Evolutionary conservation across 2,888 invertebrate genomes (phyloP).

Genomic region (Panzeria rudis): DNA sequence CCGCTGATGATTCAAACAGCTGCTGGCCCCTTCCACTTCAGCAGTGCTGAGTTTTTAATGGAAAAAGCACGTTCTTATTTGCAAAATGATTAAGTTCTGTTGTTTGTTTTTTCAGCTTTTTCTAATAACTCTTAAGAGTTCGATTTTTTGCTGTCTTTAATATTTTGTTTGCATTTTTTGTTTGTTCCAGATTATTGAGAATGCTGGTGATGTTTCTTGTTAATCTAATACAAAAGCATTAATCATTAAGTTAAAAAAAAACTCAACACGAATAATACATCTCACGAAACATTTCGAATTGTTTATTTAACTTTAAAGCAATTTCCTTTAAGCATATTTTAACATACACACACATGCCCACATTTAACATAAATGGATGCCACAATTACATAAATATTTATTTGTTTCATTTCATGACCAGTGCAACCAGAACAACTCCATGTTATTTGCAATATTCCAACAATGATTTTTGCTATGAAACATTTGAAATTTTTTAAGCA

Average conservation of each 20-base stretch:
- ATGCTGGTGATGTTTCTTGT: constrained; percentile 2
- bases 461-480: not conserved
- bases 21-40: not conserved
- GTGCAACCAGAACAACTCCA: not conserved
- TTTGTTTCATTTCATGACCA: not conserved
- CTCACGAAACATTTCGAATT: not conserved
- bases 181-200: not conserved
- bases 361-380: not conserved
- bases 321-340: constrained; percentile 4
- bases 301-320: constrained; percentile 31
- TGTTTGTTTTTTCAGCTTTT: constrained; percentile 25
- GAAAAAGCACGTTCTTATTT: constrained; percentile 58
- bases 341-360: too few species aligned
- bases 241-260: constrained; percentile 31
- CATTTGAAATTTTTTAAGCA: too few species aligned
- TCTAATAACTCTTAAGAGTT: constrained; percentile 44
- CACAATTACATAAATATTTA: not conserved
- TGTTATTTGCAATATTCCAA: not conserved
- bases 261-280: not conserved
- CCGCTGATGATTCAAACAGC: not conserved
- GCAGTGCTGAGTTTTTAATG: constrained; percentile 6
- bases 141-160: constrained; percentile 8
- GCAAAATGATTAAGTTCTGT: constrained; percentile 51
- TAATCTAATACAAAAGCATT: constrained; percentile 31
- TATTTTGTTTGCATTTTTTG: not conserved